phyloP scores from a whole-genome alignment of 2,888 invertebrate species.

The Ferrisia virgata region DNA sequence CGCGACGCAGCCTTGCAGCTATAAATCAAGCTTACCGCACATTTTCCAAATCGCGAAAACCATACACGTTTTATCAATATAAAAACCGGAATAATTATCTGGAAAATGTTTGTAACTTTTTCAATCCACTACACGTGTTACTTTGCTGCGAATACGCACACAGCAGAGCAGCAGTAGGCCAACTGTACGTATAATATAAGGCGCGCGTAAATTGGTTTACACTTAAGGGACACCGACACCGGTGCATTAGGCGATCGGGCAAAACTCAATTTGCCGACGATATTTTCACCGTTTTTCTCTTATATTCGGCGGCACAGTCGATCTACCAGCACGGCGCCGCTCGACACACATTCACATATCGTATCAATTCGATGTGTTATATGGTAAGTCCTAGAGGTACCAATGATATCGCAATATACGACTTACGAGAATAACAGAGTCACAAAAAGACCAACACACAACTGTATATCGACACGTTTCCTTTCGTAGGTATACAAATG shows the following conservation, averaged over 20 bases:
- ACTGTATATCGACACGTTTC: not conserved
- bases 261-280: conserved; percentile 22
- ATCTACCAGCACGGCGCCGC: not conserved
- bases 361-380: not conserved
- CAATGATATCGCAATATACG: too few relatives aligned
- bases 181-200: too few relatives aligned
- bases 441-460: not conserved
- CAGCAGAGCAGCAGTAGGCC: too few relatives aligned
- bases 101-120: conserved; percentile 32
- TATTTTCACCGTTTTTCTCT: not conserved
- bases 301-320: not conserved
- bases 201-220: conserved; percentile 22
- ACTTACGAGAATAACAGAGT: not conserved
- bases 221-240: conserved; percentile 7
- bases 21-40: conserved; percentile 14
- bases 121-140: conserved; percentile 27
- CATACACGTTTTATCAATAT: conserved; percentile 17
- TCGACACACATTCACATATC: not conserved
- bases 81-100: conserved; percentile 15
- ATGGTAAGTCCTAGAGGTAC: too few relatives aligned
- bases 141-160: too few relatives aligned
- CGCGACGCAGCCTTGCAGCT: not conserved
- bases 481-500: too few relatives aligned
- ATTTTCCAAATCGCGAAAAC: conserved; percentile 21
- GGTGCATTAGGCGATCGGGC: conserved; percentile 6